Evolutionary conservation across 64 coral and sea anemone genomes (phyloP).

Genomic region (Porites australiensis): DNA sequence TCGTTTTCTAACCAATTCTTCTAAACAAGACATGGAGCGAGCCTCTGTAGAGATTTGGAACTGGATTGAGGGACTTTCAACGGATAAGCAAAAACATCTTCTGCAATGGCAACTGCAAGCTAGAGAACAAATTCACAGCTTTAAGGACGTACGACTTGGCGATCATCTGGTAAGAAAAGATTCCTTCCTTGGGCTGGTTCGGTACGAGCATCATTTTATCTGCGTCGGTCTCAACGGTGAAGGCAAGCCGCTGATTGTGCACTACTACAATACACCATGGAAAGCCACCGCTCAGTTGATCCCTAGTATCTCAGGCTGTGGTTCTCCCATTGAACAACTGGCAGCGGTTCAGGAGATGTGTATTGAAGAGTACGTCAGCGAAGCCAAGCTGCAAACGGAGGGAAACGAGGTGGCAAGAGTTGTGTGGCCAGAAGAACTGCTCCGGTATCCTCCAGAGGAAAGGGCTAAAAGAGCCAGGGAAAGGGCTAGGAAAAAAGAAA

Average conservation of each 20-base stretch:
- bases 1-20: too few relatives aligned
- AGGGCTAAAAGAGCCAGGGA: conserved; percentile 21
- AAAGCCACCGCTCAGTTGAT: conserved; percentile 6
- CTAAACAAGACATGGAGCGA: too few relatives aligned
- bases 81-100: not conserved
- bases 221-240: not conserved
- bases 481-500: not conserved
- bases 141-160: conserved; percentile 14
- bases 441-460: conserved; percentile 29
- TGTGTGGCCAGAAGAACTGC: conserved; percentile 67
- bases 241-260: conserved; percentile 23
- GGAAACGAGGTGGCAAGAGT: conserved; percentile 48
- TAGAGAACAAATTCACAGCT: conserved; percentile 37
- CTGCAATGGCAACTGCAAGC: conserved; percentile 28
- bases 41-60: conserved; percentile 20
- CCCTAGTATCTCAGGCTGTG: not conserved
- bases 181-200: not conserved
- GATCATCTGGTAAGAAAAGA: conserved; percentile 42
- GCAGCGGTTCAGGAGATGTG: conserved; percentile 24
- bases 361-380: conserved; percentile 30
- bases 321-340: conserved; percentile 13
- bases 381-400: conserved; percentile 17
- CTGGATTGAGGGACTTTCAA: not conserved
- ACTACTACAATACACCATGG: conserved; percentile 25
- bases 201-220: conserved; percentile 48